Evolutionary conservation across 2,797 vertebrate genomes (phyloP).

Genomic region (Lepilemur septentrionalis): DNA sequence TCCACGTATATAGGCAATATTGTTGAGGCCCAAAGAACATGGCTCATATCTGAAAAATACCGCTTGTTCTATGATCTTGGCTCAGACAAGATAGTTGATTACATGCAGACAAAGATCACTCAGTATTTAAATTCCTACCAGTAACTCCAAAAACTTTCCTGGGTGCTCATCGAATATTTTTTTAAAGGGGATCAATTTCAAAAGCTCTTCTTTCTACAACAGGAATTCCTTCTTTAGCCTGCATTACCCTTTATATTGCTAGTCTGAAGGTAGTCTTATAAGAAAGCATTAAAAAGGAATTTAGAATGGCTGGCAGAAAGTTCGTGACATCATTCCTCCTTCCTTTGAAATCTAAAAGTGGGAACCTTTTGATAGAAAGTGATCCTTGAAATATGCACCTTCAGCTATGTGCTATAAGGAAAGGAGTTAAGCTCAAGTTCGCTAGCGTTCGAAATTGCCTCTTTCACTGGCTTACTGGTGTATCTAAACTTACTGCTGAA

Average conservation of each 20-base stretch:
- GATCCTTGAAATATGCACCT: background rate
- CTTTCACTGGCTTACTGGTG: background rate
- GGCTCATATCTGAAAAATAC: background rate
- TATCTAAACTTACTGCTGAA: background rate
- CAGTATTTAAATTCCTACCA: background rate
- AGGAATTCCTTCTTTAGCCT: background rate
- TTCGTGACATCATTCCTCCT: background rate
- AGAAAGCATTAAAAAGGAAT: background rate
- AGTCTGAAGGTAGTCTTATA: background rate
- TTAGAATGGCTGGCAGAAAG: background rate
- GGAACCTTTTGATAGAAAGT: background rate
- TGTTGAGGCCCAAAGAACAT: background rate
- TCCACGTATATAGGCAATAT: background rate
- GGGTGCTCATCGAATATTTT: background rate
- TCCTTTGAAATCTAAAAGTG: background rate
- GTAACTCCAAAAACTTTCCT: background rate
- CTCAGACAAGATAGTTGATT: background rate
- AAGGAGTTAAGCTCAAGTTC: background rate
- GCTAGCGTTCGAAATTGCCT: background rate
- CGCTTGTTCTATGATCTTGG: background rate
- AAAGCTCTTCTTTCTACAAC: background rate
- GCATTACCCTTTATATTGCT: background rate
- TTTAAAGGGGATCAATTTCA: background rate
- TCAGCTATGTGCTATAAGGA: background rate
- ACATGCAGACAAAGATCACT: background rate